phyloP scores from a whole-genome alignment of 2,888 invertebrate genomes.

The Drosophila neotestacea region DNA sequence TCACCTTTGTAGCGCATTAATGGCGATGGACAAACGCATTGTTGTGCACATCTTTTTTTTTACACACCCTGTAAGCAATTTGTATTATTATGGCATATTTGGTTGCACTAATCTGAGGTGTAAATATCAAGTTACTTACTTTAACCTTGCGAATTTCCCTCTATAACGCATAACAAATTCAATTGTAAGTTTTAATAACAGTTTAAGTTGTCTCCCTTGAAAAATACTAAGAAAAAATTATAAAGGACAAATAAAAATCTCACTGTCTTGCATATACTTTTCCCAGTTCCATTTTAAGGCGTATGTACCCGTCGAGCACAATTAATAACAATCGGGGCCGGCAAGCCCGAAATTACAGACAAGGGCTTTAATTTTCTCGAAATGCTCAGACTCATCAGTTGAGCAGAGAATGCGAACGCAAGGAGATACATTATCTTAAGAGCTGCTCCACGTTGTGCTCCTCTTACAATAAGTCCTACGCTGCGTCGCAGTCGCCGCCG shows the following conservation, averaged over 20 bases:
- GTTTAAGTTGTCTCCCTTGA: too few species aligned
- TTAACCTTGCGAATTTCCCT: not conserved
- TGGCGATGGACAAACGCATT: conserved; percentile 8
- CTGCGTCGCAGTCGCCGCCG: conserved; percentile 35
- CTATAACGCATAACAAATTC: too few species aligned
- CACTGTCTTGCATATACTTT: too few species aligned
- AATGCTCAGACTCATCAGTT: conserved; percentile 50
- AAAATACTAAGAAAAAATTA: too few species aligned
- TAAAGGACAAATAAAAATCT: too few species aligned
- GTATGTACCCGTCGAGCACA: not conserved
- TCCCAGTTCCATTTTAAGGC: not conserved
- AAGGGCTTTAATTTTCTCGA: conserved; percentile 70
- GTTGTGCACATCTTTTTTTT: conserved; percentile 3
- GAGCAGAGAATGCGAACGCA: conserved; percentile 18
- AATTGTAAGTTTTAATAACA: too few species aligned
- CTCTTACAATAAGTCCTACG: conserved; percentile 71
- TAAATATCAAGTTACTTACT: not conserved
- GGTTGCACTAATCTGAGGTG: not conserved
- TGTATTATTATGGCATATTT: not conserved
- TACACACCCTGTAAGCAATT: not conserved
- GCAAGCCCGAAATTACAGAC: conserved; percentile 4
- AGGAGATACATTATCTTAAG: conserved; percentile 73
- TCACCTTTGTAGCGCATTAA: conserved; percentile 28
- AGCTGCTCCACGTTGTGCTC: conserved; percentile 55
- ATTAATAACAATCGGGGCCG: not conserved